phyloP scores from a whole-genome alignment of 2,797 vertebrate species.

The Gambusia yucatana region DNA sequence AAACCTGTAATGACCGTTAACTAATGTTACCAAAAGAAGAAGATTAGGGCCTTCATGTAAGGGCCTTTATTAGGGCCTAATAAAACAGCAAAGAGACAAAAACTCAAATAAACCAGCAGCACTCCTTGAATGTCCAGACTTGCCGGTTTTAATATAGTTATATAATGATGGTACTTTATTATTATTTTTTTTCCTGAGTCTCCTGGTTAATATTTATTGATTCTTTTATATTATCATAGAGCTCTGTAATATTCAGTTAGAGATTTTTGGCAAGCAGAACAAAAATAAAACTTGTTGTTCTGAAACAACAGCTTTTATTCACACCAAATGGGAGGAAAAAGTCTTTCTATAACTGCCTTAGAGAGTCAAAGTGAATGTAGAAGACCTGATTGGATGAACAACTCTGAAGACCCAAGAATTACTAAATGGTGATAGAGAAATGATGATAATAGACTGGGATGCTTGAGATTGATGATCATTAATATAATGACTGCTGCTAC shows the following conservation, averaged over 20 bases:
- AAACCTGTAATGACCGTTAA: constrained; percentile 34
- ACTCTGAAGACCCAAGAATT: constrained; percentile 16
- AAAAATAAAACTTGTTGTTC: no score
- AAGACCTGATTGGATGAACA: constrained; percentile 72
- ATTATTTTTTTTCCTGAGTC: constrained; percentile 26
- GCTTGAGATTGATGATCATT: constrained; percentile 35
- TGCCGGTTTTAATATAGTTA: constrained; percentile 15
- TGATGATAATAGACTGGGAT: constrained; percentile 23
- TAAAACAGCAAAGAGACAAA: constrained; percentile 5
- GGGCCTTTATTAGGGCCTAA: background rate
- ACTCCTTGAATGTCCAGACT: constrained; percentile 23
- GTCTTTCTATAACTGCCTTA: constrained; percentile 76
- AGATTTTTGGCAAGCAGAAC: constrained; percentile 6
- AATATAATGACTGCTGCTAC: constrained; percentile 37
- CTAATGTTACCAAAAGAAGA: constrained; percentile 35
- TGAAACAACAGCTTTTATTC: no score
- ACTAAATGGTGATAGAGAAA: constrained; percentile 29
- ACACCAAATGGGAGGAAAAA: constrained; percentile 85
- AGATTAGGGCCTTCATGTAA: constrained; percentile 3
- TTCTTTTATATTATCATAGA: constrained; percentile 22
- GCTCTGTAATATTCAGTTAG: background rate
- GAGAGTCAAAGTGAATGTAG: constrained; percentile 90
- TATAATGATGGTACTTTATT: constrained; percentile 20
- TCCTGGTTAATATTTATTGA: constrained; percentile 24
- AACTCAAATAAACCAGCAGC: constrained; percentile 25